These are phyloP conservation scores for Brachypodius melanocephalos DNA, from an alignment of 2,113 vertebrate genomes.

Conservation along the genomic window DNA sequence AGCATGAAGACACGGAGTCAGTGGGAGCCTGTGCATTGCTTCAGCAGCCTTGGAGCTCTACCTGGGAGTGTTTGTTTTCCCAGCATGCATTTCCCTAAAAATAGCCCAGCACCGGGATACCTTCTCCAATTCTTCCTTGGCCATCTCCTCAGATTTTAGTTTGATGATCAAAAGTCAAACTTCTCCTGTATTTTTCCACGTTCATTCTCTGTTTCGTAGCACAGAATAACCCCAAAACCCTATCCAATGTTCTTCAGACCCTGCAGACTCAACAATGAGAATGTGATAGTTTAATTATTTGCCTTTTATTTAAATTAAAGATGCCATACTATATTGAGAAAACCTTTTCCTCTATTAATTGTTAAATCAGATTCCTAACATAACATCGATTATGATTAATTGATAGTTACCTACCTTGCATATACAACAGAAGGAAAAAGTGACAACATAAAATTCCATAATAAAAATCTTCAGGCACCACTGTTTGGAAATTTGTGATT, in stretches of 20 bases:
- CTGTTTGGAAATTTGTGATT: background rate
- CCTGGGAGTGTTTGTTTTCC: background rate
- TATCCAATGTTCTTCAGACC: background rate
- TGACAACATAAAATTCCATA: background rate
- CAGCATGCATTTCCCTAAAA: background rate
- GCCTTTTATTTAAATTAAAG: background rate
- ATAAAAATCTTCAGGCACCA: background rate
- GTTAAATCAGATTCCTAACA: background rate
- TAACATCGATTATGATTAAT: background rate
- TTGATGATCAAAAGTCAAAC: background rate
- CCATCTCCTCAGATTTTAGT: background rate
- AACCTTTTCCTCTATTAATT: background rate
- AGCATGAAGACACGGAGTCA: rapidly evolving
- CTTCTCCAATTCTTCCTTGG: background rate
- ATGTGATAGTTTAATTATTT: background rate
- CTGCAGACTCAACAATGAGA: background rate
- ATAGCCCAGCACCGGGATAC: background rate
- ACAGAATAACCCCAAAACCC: background rate
- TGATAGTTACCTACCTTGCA: background rate
- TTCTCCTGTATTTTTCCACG: background rate
- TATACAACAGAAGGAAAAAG: background rate
- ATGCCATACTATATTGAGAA: background rate
- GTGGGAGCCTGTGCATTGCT: background rate
- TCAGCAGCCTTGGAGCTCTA: background rate
- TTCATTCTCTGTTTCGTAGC: background rate